phyloP scores from a whole-genome alignment of 2,888 invertebrate genomes.

The Drosophila setosimentum region DNA sequence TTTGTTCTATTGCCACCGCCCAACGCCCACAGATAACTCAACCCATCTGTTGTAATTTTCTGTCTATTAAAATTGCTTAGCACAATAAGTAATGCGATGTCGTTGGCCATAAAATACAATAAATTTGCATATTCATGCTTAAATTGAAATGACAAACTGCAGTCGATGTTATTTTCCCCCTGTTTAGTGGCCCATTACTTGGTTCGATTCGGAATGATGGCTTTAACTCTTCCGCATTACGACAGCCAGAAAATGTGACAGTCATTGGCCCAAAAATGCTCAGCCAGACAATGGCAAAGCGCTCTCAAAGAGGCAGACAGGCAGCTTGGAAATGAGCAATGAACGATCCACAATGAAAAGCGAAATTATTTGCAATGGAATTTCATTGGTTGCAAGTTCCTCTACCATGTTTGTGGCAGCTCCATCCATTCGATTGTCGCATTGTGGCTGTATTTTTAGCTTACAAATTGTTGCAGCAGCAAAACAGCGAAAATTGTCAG shows the following conservation, averaged over 20 bases:
- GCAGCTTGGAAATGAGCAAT: constrained; percentile 22
- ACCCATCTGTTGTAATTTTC: constrained; percentile 56
- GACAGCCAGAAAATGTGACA: constrained; percentile 47
- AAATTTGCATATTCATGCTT: constrained; percentile 73
- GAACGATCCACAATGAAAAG: constrained; percentile 60
- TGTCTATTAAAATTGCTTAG: constrained; percentile 64
- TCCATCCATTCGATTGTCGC: constrained; percentile 30
- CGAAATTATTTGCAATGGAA: constrained; percentile 66
- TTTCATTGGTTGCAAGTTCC: constrained; percentile 25
- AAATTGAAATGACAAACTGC: constrained; percentile 58
- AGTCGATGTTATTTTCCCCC: constrained; percentile 8
- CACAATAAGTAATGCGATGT: constrained; percentile 31
- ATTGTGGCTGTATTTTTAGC: constrained; percentile 65
- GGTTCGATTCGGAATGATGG: constrained; percentile 31
- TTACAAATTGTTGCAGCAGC: constrained; percentile 26
- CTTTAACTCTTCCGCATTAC: constrained; percentile 59
- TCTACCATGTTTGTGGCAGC: background rate
- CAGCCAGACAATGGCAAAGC: constrained; percentile 42
- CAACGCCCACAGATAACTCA: constrained; percentile 8
- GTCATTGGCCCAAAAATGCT: constrained; percentile 58
- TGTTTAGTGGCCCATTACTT: constrained; percentile 16
- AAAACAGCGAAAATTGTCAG: constrained; percentile 57
- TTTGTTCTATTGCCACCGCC: constrained; percentile 27
- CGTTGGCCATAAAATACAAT: constrained; percentile 55
- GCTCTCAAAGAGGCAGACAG: constrained; percentile 21